A percentile compares a stretch with the other conserved stretches of the same genome.
phyloP scores from a whole-genome alignment of 2,113 vertebrate species.

The Channa argus region DNA sequence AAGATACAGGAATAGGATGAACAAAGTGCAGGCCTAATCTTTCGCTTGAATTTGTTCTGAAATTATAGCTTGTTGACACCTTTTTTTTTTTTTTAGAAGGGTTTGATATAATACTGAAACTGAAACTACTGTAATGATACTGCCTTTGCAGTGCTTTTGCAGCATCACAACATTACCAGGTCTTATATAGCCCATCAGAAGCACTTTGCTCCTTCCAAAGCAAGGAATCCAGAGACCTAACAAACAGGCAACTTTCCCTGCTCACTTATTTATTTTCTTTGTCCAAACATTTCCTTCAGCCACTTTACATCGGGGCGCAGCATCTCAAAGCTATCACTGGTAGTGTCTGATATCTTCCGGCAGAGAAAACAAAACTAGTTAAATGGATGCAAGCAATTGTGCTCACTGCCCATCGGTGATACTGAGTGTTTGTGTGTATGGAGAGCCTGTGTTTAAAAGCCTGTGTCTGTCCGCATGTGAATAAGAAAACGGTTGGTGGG shows the following conservation, averaged over 20 bases:
- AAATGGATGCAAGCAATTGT: constrained; percentile 40
- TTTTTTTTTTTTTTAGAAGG: not conserved
- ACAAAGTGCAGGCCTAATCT: not conserved
- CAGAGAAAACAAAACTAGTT: constrained; percentile 55
- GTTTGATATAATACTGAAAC: too few species aligned
- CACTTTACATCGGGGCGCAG: constrained; percentile 34
- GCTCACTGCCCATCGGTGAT: constrained; percentile 16
- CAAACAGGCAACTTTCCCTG: constrained; percentile 35
- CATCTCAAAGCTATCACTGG: constrained; percentile 60
- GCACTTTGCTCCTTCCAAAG: constrained; percentile 21
- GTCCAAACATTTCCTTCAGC: constrained; percentile 56
- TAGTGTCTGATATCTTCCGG: constrained; percentile 51
- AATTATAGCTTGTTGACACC: constrained; percentile 16
- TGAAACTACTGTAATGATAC: not conserved
- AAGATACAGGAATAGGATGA: not conserved
- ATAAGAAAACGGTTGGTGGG: constrained; percentile 30
- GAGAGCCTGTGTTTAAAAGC: not conserved
- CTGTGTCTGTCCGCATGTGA: constrained; percentile 12
- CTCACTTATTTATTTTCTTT: constrained; percentile 47
- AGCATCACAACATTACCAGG: constrained; percentile 20
- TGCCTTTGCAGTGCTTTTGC: constrained; percentile 15
- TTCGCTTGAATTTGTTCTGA: not conserved
- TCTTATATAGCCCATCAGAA: constrained; percentile 53
- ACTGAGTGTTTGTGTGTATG: constrained; percentile 10
- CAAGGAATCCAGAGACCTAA: constrained; percentile 34